phyloP scores from a whole-genome alignment of 2,797 vertebrate species.

The Chrysocyon brachyurus region DNA sequence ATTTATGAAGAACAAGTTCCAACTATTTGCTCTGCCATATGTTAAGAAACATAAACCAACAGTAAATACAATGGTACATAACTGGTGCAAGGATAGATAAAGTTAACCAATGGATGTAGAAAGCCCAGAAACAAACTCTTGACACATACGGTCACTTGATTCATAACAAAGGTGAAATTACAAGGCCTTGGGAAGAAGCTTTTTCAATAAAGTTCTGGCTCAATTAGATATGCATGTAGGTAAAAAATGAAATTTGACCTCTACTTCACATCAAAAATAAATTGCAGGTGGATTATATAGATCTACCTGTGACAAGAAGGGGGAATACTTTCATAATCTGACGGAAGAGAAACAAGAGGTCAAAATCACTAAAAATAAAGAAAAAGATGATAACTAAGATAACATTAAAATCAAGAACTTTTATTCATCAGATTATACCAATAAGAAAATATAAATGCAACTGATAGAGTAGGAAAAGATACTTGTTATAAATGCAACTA shows the following conservation, averaged over 20 bases:
- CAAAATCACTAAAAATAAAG: neutral
- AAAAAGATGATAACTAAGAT: neutral
- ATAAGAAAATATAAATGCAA: neutral
- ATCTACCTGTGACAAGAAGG: neutral
- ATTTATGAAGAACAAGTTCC: neutral
- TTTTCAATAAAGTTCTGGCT: neutral
- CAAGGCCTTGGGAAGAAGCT: neutral
- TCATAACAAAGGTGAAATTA: neutral
- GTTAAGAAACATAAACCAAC: neutral
- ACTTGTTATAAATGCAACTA: neutral
- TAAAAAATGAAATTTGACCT: neutral
- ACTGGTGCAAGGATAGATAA: neutral
- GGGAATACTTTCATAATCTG: neutral
- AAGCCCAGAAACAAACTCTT: neutral
- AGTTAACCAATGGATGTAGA: neutral
- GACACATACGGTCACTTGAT: neutral
- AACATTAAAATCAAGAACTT: neutral
- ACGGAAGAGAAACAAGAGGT: neutral
- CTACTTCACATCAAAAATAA: neutral
- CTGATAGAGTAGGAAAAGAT: neutral
- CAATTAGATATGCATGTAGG: neutral
- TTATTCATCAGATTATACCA: neutral
- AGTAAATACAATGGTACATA: neutral
- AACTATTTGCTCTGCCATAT: constrained; percentile 7
- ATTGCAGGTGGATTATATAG: neutral